Evolutionary conservation across 2,113 vertebrate species (phyloP).

Genomic region (Notothenia rossii): DNA sequence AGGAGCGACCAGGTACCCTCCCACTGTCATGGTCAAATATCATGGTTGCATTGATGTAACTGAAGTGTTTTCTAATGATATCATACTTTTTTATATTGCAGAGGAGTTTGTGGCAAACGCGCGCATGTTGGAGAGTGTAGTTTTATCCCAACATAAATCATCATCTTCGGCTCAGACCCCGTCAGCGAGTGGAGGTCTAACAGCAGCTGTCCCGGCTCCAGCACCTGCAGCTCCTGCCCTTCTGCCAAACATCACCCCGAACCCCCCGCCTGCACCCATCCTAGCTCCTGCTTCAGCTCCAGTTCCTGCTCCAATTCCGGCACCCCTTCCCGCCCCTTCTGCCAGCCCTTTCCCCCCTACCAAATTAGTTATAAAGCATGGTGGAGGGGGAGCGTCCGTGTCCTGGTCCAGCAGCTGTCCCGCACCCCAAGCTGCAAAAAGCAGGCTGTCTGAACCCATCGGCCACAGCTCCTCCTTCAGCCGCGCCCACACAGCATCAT

Average conservation of each 20-base stretch:
- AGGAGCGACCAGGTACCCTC: conserved; percentile 90
- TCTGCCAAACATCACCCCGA: conserved; percentile 20
- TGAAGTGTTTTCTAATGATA: not conserved
- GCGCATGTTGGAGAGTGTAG: conserved; percentile 82
- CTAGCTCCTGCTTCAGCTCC: conserved; percentile 6
- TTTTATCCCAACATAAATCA: conserved; percentile 62
- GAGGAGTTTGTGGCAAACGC: conserved; percentile 92
- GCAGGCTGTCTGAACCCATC: conserved; percentile 51
- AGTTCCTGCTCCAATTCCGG: conserved; percentile 30
- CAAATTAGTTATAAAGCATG: conserved; percentile 93
- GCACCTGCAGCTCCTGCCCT: conserved; percentile 36
- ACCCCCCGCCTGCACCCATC: not conserved
- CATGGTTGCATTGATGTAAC: not conserved
- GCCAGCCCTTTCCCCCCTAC: conserved; percentile 83
- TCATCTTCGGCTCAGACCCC: conserved; percentile 45
- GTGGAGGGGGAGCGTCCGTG: conserved; percentile 88
- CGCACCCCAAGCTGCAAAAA: conserved; percentile 47
- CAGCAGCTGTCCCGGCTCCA: conserved; percentile 21
- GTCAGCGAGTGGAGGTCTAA: conserved; percentile 30
- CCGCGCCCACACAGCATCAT: conserved; percentile 52
- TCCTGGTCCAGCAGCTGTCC: conserved; percentile 90
- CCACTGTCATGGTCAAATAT: not conserved
- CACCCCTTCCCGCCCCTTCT: conserved; percentile 25
- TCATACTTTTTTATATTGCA: conserved; percentile 69
- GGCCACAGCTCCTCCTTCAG: conserved; percentile 62